phyloP scores from a whole-genome alignment of 2,797 vertebrate genomes.

The Rhinella marina region DNA sequence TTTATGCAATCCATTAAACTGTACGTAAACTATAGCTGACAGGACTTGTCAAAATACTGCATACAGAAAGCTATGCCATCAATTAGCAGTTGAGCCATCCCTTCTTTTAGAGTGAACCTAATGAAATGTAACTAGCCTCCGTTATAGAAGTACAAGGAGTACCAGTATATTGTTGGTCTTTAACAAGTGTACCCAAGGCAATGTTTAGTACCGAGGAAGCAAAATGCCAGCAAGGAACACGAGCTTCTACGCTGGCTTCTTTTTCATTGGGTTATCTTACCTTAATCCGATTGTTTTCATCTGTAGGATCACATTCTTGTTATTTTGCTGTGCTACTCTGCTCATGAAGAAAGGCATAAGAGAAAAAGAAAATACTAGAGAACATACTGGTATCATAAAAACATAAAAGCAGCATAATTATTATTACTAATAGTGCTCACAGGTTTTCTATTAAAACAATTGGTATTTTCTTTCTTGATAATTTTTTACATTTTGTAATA shows the following conservation, averaged over 20 bases:
- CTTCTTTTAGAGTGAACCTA: constrained; percentile 57
- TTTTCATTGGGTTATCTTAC: constrained; percentile 33
- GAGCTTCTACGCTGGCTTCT: constrained; percentile 16
- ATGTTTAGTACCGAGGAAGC: constrained; percentile 23
- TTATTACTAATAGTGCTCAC: not conserved
- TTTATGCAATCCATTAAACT: constrained; percentile 54
- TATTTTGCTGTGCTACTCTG: not conserved
- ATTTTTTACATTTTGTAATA: not conserved
- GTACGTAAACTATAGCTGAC: constrained; percentile 53
- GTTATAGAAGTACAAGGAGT: constrained; percentile 32
- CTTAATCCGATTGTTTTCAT: constrained; percentile 5
- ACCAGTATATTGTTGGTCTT: constrained; percentile 34
- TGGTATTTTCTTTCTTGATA: not conserved
- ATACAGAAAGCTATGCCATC: constrained; percentile 45
- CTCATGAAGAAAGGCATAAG: not conserved
- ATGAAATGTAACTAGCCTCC: constrained; percentile 61
- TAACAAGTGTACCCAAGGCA: constrained; percentile 57
- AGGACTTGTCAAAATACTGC: constrained; percentile 53
- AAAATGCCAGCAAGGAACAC: constrained; percentile 4
- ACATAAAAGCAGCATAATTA: not conserved
- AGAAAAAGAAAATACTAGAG: not conserved
- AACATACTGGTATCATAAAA: not conserved
- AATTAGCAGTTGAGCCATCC: constrained; percentile 56
- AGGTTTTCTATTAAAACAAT: not conserved
- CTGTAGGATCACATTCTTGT: not conserved